A percentile compares a stretch with the other conserved stretches of the same genome.
These are phyloP conservation scores for Amiota minor DNA, from an alignment of 2,888 invertebrate species.

Conservation along the genomic window DNA sequence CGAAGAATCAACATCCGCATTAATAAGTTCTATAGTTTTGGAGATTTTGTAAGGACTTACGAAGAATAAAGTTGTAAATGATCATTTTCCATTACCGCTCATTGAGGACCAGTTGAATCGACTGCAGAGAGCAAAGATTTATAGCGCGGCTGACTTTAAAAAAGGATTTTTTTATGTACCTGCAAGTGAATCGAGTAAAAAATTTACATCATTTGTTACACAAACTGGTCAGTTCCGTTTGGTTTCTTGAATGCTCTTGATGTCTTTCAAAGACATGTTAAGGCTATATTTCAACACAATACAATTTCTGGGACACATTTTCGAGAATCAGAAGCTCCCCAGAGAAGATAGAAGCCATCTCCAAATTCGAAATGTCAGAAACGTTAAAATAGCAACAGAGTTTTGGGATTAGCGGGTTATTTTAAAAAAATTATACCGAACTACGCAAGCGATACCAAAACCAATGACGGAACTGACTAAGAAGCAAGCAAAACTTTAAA, in stretches of 20 bases:
- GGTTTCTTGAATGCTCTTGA: constrained; percentile 13
- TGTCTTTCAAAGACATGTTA: constrained; percentile 25
- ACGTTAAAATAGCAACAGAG: neutral
- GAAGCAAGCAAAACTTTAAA: neutral
- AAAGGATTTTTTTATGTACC: constrained; percentile 38
- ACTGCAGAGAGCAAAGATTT: constrained; percentile 29
- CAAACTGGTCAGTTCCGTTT: constrained; percentile 11
- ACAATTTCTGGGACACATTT: neutral
- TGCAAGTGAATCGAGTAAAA: no score
- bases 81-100: constrained; percentile 59
- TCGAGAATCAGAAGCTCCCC: no score
- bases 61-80: constrained; percentile 65
- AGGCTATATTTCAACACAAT: neutral
- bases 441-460: neutral
- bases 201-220: no score
- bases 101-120: constrained; percentile 27
- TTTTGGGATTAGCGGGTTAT: neutral
- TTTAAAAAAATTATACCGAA: neutral
- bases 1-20: neutral
- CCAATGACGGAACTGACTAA: neutral
- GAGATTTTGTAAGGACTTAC: constrained; percentile 67
- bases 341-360: constrained; percentile 1
- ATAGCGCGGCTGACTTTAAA: constrained; percentile 11
- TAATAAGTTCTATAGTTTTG: neutral
- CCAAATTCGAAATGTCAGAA: neutral